Evolutionary conservation across 2,888 invertebrate genomes (phyloP), one percentile per base, ranked within the genome.

Genomic region (Hemaris fuciformis): DNA sequence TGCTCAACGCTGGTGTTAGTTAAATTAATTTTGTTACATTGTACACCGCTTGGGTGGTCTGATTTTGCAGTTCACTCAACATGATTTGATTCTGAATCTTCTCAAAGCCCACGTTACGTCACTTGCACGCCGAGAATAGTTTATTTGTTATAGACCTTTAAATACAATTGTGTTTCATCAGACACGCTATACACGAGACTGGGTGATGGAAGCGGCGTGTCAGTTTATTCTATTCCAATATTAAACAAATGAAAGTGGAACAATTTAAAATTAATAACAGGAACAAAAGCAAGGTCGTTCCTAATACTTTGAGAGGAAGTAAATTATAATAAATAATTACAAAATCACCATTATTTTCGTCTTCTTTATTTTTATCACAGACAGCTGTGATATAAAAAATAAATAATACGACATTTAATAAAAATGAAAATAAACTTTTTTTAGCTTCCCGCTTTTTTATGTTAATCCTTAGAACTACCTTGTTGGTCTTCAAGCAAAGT

Each of bases 11-110:
- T 57, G 31, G 57, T 46, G 61, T 67, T 63, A 60, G 64, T 62
- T 65, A 64, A 64, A 66, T 69, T 65, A 64, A 62, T 66, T 65
- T 60, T 45, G 57, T 67, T 57, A 61, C 46, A 42, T n/a, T 56
- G 31, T 45, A 46, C 31, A 31, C 57, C 15, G 23, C 57, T 25
- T 61, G 61, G 57, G 57, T 61, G 57, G 61, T 61, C 61, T 43
- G 57, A 34, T 57, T 38, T 57, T 45, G 23, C 43, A n/a, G 13
- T 23, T 61, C 27, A 53, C 42, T 41, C 31, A 45, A 46, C 34
- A 34, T 27, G 31, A 45, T 22, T 31, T 46, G 15, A 23, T 59
- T 45, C 48, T 27, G 53, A 31, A 53, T 53, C 15, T 53, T 31
- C 53, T 53, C 53, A 53, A 53, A 53, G 53, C 53, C 53, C 53